Evolutionary conservation across 2,888 invertebrate genomes (phyloP).

Genomic region (Polietes domitor): DNA sequence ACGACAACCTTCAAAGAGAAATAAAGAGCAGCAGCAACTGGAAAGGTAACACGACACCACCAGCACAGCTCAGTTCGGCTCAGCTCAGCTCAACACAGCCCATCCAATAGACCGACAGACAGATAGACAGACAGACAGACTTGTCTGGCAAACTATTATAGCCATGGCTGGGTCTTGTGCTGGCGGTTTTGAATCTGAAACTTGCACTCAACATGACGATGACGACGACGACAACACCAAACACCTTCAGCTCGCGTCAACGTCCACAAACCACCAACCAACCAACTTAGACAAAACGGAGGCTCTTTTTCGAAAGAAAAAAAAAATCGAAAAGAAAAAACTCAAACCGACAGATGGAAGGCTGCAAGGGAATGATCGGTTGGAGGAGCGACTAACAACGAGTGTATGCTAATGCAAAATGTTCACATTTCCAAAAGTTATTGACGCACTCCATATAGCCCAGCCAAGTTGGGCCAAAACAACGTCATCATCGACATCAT

Average conservation of each 20-base stretch:
- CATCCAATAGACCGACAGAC: constrained; percentile 1
- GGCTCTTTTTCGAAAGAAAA: constrained; percentile 36
- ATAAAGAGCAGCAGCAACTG: constrained; percentile 42
- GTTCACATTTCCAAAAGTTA: background rate
- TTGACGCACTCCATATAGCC: background rate
- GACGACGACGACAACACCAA: constrained; percentile 42
- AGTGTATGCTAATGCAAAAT: constrained; percentile 10
- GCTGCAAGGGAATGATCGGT: too few species aligned
- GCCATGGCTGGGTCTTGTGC: background rate
- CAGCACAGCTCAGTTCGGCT: constrained; percentile 38
- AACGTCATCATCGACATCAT: background rate
- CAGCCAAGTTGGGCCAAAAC: background rate
- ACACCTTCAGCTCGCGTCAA: too few species aligned
- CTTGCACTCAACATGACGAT: background rate
- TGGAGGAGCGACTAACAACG: background rate
- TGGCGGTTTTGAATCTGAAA: background rate
- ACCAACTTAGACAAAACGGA: constrained; percentile 59
- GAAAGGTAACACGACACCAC: constrained; percentile 19
- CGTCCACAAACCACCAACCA: too few species aligned
- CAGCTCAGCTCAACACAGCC: constrained; percentile 10
- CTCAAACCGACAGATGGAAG: background rate
- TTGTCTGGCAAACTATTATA: constrained; percentile 43
- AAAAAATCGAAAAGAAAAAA: too few species aligned
- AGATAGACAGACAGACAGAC: constrained; percentile 37
- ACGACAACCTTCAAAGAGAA: constrained; percentile 62